These are phyloP conservation scores for Silurus glanis DNA, from an alignment of 2,113 vertebrate species.

Conservation along the genomic window DNA sequence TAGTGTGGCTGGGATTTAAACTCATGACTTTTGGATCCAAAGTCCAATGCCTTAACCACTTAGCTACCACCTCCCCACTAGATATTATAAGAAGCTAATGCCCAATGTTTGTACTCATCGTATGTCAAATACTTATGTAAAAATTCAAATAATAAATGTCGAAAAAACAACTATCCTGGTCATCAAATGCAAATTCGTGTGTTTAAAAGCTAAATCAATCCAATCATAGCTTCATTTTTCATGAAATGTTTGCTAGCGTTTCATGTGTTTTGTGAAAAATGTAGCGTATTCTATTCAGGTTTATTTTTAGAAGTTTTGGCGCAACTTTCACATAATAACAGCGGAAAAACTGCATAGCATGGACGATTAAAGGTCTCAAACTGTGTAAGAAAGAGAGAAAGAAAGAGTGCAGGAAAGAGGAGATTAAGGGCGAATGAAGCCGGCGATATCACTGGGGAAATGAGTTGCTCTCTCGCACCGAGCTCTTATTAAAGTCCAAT, in stretches of 20 bases:
- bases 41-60: too few relatives aligned
- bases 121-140: too few relatives aligned
- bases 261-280: not conserved
- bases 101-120: too few relatives aligned
- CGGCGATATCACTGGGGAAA: conserved; percentile 17
- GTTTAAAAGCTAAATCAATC: not conserved
- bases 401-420: not conserved
- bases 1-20: too few relatives aligned
- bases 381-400: not conserved
- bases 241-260: not conserved
- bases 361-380: not conserved
- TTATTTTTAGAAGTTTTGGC: too few relatives aligned
- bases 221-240: not conserved
- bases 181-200: not conserved
- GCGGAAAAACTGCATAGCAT: not conserved
- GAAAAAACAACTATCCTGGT: not conserved
- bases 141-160: too few relatives aligned
- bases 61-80: too few relatives aligned
- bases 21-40: too few relatives aligned
- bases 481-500: conserved; percentile 45
- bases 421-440: conserved; percentile 16
- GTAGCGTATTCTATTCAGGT: not conserved
- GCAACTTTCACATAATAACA: not conserved
- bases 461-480: conserved; percentile 12
- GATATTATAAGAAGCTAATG: not conserved